Evolutionary conservation across 2,113 vertebrate species (phyloP).

Genomic region (Herpailurus yagouaroundi): DNA sequence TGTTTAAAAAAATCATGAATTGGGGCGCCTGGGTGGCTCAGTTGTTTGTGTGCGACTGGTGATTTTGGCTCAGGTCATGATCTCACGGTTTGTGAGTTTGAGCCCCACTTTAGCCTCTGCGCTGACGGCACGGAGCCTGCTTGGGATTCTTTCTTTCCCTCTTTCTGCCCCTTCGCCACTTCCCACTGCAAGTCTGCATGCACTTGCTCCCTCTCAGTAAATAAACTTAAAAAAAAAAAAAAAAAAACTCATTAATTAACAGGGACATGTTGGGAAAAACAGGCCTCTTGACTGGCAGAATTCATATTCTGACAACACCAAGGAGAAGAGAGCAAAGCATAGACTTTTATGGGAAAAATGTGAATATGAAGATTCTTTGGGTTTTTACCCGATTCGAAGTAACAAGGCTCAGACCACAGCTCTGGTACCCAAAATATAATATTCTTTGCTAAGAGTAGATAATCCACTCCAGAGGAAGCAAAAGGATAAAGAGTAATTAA

Average conservation of each 20-base stretch:
- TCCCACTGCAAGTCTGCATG: no score
- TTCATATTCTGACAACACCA: neutral
- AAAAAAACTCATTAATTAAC: neutral
- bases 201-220: no score
- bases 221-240: no score
- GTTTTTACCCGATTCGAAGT: conserved; percentile 53
- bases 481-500: conserved; percentile 58
- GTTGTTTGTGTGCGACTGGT: no score
- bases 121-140: no score
- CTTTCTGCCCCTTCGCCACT: no score
- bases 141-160: no score
- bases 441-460: conserved; percentile 49
- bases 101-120: no score
- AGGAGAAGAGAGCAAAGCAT: neutral
- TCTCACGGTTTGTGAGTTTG: no score
- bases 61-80: no score
- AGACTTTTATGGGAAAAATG: neutral
- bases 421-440: neutral
- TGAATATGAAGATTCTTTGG: neutral
- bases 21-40: no score
- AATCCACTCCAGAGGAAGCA: conserved; percentile 62
- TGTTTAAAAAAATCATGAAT: neutral
- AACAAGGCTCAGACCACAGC: conserved; percentile 8
- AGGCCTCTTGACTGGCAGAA: neutral
- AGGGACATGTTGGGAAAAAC: neutral